Conservation (phyloP, 2,797 vertebrate species). For the Petrocephalus sullivani region DNA sequence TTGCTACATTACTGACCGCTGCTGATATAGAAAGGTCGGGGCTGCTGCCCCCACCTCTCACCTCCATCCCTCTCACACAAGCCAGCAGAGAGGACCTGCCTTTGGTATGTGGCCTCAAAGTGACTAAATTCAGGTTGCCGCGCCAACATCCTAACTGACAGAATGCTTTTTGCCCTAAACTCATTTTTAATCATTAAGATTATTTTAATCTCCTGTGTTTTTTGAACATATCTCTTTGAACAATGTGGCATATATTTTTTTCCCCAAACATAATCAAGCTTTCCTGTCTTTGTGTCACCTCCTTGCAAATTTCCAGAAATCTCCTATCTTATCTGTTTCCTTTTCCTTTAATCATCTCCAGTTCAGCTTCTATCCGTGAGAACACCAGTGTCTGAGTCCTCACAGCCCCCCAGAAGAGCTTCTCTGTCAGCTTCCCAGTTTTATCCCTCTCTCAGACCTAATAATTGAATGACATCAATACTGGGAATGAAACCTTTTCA, state of each 20-base stretch:
- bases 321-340: background rate
- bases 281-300: background rate
- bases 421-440: background rate
- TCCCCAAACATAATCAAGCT: background rate
- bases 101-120: background rate
- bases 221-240: background rate
- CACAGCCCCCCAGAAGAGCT: background rate
- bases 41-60: background rate
- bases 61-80: background rate
- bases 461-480: background rate
- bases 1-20: background rate
- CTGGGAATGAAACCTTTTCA: background rate
- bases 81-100: background rate
- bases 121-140: background rate
- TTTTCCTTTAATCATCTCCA: background rate
- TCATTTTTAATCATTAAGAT: background rate
- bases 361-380: background rate
- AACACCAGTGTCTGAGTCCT: background rate
- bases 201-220: background rate
- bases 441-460: background rate
- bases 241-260: background rate
- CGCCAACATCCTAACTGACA: background rate
- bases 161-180: background rate
- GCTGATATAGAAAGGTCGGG: background rate
- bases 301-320: background rate